Base-by-base conservation (phyloP, 2,888 invertebrate species). In the Orthosia incerta region DNA sequence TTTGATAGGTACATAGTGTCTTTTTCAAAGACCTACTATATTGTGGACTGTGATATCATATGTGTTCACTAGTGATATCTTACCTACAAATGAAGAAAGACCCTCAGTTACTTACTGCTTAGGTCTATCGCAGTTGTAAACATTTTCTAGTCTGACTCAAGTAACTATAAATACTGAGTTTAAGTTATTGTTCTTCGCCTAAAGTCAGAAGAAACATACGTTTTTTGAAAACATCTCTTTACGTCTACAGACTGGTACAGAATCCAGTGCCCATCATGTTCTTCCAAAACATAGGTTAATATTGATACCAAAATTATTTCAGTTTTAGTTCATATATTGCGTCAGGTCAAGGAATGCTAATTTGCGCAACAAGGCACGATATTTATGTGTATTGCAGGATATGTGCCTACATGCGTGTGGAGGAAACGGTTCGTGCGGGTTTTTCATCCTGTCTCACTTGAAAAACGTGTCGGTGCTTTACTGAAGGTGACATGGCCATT, bases 361-460 rank as follows among this genome's bases (percentile, higher is more conserved):
- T 56, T 79, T 70, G 26, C 62, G 55, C 69, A 83, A 74, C 46
- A 56, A 73, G 45, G 16, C n/a, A 51, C 23, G 74, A 53, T 74
- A 73, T 60, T 46, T 45, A 68, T n/a, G 16, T 60, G 15, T 16
- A 50, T 53, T 67, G 18, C 80, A 80, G 83, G 80, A 80, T 79
- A 79, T 83, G 57, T 53, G 59, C 26, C 51, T 83, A 45, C 59
- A 46, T 70, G 83, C 80, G 68, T 80, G 68, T 60, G 4, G 31
- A 79, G 83, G 80, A 83, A 79, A 57, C 56, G 23, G 9, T 50
- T 53, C n/a, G 59, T 64, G 77, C 18, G 66, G 82, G 53, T 79
- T 82, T 81, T 78, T 82, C 79, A 78, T 82, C 83, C 79, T 80
- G 79, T 16, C 45, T 59, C 5, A n/a, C 18, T 55, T 46, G 55